These are phyloP conservation scores for Caloenas nicobarica DNA, from an alignment of 2,113 vertebrate genomes.

Conservation along the genomic window DNA sequence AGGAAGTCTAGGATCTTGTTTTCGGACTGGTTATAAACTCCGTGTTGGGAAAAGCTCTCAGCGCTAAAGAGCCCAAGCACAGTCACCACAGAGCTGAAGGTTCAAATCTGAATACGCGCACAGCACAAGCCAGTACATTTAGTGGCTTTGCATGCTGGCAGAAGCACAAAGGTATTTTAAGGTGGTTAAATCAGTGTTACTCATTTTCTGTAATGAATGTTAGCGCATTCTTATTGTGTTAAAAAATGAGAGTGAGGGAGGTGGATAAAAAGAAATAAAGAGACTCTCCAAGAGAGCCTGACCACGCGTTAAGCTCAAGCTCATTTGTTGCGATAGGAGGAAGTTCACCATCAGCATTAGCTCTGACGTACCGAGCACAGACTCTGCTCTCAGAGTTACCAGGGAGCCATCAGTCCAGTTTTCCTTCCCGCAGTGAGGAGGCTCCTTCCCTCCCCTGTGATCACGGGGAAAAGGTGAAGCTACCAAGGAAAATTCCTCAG, in stretches of 20 bases:
- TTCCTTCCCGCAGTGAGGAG: neutral
- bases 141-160: neutral
- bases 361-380: neutral
- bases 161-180: neutral
- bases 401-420: neutral
- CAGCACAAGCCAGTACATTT: neutral
- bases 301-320: neutral
- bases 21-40: neutral
- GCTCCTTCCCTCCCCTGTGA: neutral
- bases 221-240: accelerated
- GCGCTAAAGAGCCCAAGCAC: neutral
- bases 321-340: neutral
- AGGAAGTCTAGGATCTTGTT: neutral
- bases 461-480: neutral
- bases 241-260: neutral
- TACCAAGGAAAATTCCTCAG: neutral
- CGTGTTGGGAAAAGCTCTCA: neutral
- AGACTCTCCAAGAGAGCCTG: neutral
- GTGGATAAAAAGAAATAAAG: neutral
- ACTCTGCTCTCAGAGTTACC: neutral
- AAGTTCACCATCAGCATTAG: neutral
- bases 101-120: neutral
- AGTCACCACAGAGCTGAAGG: neutral
- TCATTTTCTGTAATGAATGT: neutral
- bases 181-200: neutral